Base-by-base conservation (phyloP, 2,113 vertebrate species). In the Thomomys bottae region DNA sequence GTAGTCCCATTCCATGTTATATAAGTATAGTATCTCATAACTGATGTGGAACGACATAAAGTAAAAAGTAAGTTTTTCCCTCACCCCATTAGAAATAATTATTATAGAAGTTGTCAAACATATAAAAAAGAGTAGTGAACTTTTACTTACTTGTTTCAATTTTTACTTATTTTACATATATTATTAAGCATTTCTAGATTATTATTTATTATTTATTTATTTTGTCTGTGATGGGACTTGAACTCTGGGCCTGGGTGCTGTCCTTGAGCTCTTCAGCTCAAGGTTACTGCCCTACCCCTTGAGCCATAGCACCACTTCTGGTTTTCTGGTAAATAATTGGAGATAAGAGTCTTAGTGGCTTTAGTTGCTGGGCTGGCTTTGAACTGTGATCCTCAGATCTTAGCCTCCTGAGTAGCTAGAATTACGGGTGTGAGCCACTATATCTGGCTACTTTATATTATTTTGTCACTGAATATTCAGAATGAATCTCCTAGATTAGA, bases 21-120 rank as follows among this genome's bases (percentile, higher is more conserved):
- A 0, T 32, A 59, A 76, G 59, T 45, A 4, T 59, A 78, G 70
- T 34, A 10, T 95, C 91, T 77, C 82, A 54, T 78, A 42, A 45
- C 87, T 72, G 80, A 57, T 71, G 63, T 36, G 57, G 45, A n/a
- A 32, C 76, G 76, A 18, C 45, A 73, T 76, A 64, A 49, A 95
- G 59, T 64, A 15, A 63, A 77, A 92, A 63, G 17, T 75, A 67
- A 82, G 34, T 68, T 36, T 68, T 63, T 63, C 28, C 9, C 1
- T 87, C 21, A 66, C 87, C 20, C 23, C 30, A 70, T 34, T 94
- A 57, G 91, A 89, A 73, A 85, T 57, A 88, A 67, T 87, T 80
- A 71, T 76, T 85, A 38, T 73, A 28, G 30, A 89, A 83, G 72
- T 77, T 87, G 87, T 89, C 54, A 89, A 89, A 77, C 49, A 91